These are phyloP conservation scores for Conger conger DNA, from an alignment of 2,113 vertebrate genomes.

Conservation along the genomic window DNA sequence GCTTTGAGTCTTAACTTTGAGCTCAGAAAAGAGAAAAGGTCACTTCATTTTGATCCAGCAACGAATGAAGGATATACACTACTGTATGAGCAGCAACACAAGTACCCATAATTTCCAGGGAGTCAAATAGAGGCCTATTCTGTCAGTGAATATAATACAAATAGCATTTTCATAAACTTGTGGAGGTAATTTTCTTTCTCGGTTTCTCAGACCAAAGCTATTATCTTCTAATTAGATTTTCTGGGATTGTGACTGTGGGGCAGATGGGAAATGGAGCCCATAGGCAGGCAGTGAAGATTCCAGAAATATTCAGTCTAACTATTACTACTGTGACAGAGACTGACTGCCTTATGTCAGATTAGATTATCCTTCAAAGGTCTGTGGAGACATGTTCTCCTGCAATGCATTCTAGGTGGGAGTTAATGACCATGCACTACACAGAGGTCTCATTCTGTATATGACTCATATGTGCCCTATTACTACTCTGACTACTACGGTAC, in stretches of 20 bases:
- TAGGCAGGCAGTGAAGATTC: too few species aligned
- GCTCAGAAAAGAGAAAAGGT: not conserved
- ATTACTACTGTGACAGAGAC: not conserved
- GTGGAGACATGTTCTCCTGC: not conserved
- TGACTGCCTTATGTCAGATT: not conserved
- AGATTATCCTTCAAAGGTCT: not conserved
- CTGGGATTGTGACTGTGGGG: too few species aligned
- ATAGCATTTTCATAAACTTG: not conserved
- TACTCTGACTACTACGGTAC: too few species aligned
- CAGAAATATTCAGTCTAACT: too few species aligned
- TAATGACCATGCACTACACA: not conserved
- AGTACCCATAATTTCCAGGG: not conserved
- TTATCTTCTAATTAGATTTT: too few species aligned
- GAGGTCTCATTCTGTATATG: too few species aligned
- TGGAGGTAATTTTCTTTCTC: not conserved
- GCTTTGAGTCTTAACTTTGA: not conserved
- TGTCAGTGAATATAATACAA: not conserved
- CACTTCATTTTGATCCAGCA: not conserved
- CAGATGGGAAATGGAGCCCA: too few species aligned
- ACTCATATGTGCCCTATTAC: not conserved
- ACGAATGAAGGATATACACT: not conserved
- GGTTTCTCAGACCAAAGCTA: not conserved
- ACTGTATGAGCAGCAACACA: not conserved
- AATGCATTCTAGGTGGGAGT: not conserved
- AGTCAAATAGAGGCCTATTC: not conserved